A percentile compares a stretch with the other conserved stretches of the same genome.
These are phyloP conservation scores for Lysandra bellargus DNA, from an alignment of 2,888 invertebrate species.

Conservation along the genomic window DNA sequence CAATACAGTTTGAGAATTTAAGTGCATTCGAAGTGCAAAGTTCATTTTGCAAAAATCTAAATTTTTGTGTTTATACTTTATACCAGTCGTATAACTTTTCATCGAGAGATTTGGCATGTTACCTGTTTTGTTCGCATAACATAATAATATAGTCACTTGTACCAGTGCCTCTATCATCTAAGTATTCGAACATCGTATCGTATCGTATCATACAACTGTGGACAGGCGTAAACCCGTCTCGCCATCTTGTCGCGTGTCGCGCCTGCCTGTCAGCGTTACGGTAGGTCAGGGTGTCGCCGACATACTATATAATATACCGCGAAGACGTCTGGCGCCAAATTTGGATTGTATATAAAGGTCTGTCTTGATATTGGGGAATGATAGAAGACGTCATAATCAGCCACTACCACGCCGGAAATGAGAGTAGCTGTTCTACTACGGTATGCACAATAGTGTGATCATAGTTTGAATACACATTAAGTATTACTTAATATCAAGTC, in stretches of 20 bases:
- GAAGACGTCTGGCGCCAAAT: neutral
- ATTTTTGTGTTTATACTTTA: no score
- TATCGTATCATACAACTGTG: neutral
- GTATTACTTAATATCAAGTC: no score
- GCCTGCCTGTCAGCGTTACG: neutral
- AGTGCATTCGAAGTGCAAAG: no score
- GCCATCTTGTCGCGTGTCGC: neutral
- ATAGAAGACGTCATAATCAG: neutral
- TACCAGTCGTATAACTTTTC: no score
- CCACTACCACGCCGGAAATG: no score
- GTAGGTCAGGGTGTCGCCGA: conserved; percentile 1
- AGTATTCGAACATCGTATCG: neutral
- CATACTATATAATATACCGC: neutral
- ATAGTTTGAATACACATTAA: no score
- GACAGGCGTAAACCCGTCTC: neutral
- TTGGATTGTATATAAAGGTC: neutral
- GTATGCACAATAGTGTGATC: no score
- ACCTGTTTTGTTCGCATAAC: no score
- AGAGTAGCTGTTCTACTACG: no score
- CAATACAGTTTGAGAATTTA: no score
- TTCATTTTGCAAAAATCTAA: no score
- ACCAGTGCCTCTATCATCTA: neutral
- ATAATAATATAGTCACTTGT: neutral
- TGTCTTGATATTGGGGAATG: neutral
- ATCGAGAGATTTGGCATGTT: no score